phyloP scores from a whole-genome alignment of 2,797 vertebrate genomes.

The Cyprinella venusta region DNA sequence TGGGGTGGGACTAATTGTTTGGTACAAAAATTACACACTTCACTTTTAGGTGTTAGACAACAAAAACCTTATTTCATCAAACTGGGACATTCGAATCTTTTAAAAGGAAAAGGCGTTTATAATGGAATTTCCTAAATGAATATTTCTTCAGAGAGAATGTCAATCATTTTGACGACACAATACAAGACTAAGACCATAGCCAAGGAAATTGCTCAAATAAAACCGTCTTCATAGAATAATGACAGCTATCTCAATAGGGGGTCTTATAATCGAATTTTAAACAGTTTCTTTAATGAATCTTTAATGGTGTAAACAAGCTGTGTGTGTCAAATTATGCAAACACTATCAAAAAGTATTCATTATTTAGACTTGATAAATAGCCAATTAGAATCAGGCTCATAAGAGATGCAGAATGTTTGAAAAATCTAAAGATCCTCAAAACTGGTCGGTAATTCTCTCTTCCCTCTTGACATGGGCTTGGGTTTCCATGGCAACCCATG shows the following conservation, averaged over 20 bases:
- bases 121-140: not conserved
- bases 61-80: not conserved
- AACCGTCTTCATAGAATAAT: not conserved
- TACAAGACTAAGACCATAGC: not conserved
- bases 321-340: conserved; percentile 43
- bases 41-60: not conserved
- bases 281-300: not conserved
- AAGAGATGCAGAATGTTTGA: conserved; percentile 5
- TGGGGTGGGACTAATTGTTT: not conserved
- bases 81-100: not conserved
- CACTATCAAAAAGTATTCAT: conserved; percentile 34
- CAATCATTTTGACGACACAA: not conserved
- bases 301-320: not conserved
- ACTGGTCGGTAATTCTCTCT: not conserved
- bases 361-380: conserved; percentile 41
- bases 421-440: not conserved
- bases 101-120: no score
- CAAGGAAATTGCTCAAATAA: not conserved
- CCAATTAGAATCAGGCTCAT: conserved; percentile 41
- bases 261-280: not conserved
- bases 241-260: not conserved
- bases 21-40: not conserved
- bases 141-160: not conserved
- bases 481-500: conserved; percentile 42
- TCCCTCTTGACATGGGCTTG: conserved; percentile 6